These are phyloP conservation scores for Camponotus vicinus DNA, from an alignment of 1,140 invertebrate genomes.

Conservation along the genomic window DNA sequence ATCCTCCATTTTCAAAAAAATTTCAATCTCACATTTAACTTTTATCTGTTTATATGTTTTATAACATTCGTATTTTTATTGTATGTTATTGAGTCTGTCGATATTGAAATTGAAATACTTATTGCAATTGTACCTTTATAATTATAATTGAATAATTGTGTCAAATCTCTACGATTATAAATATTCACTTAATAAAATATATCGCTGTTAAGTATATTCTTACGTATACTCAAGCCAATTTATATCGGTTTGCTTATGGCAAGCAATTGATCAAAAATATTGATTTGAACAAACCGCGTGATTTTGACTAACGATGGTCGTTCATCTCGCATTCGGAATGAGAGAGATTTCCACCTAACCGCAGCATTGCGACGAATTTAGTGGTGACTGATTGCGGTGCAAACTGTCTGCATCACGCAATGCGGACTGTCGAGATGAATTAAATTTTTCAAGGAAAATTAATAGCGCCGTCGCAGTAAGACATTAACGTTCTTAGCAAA, in stretches of 20 bases:
- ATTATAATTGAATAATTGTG: neutral
- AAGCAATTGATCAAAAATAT: conserved; percentile 16
- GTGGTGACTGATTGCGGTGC: conserved; percentile 40
- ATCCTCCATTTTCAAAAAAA: neutral
- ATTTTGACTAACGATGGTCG: conserved; percentile 5
- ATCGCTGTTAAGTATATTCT: neutral
- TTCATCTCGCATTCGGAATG: neutral
- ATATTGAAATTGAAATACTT: neutral
- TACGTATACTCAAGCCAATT: neutral
- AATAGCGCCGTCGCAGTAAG: neutral
- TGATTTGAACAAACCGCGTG: neutral
- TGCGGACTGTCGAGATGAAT: neutral
- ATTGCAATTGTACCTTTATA: too few species aligned
- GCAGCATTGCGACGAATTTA: conserved; percentile 46
- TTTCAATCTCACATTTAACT: neutral
- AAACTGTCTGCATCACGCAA: neutral
- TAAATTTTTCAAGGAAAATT: conserved; percentile 27
- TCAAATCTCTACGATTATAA: neutral
- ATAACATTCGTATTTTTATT: neutral
- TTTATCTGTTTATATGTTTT: neutral
- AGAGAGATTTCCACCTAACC: conserved; percentile 33
- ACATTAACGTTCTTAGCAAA: neutral
- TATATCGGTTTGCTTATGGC: neutral
- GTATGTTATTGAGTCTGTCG: neutral
- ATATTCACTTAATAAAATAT: neutral